Conservation (phyloP, 1,140 invertebrate species). For the Eumaeus atala region DNA sequence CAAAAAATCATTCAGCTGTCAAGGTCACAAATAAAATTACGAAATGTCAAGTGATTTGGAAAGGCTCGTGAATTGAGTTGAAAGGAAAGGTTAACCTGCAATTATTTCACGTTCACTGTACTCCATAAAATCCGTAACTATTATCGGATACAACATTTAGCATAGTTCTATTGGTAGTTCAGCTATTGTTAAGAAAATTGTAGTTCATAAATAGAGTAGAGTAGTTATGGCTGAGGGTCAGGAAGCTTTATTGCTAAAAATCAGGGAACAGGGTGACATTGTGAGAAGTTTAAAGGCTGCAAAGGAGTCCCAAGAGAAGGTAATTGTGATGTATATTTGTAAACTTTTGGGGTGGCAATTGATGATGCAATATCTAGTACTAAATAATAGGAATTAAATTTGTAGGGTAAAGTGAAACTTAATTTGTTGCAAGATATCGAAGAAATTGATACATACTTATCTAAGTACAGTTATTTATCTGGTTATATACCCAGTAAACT, state of each 20-base stretch:
- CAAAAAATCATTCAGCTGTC: slow-evolving; percentile 7
- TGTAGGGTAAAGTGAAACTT: slow-evolving; percentile 43
- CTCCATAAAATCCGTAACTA: slow-evolving; percentile 28
- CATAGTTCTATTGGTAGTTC: slow-evolving; percentile 18
- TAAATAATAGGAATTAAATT: slow-evolving; percentile 34
- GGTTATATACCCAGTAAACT: slow-evolving; percentile 72
- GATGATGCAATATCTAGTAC: slow-evolving; percentile 24
- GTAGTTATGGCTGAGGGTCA: slow-evolving; percentile 51
- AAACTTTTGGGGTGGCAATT: neutral
- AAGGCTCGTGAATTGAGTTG: slow-evolving; percentile 14
- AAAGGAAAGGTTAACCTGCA: slow-evolving; percentile 47
- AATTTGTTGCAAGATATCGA: slow-evolving; percentile 35
- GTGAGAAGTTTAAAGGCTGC: slow-evolving; percentile 87
- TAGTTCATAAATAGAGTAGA: slow-evolving; percentile 13
- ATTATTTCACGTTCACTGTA: slow-evolving; percentile 39
- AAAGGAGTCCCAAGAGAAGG: slow-evolving; percentile 83
- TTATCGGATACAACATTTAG: slow-evolving; percentile 40
- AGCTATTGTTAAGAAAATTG: slow-evolving; percentile 20
- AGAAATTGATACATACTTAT: slow-evolving; percentile 61
- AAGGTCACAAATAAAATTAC: slow-evolving; percentile 7
- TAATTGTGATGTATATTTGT: slow-evolving; percentile 31
- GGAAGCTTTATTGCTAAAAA: slow-evolving; percentile 78
- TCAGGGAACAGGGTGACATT: slow-evolving; percentile 87
- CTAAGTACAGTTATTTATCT: slow-evolving; percentile 74
- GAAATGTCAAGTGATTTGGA: slow-evolving; percentile 14